A percentile compares a stretch with the other conserved stretches of the same genome.
These are phyloP conservation scores for Candidula unifasciata DNA, from an alignment of 2,888 invertebrate species.

Conservation along the genomic window DNA sequence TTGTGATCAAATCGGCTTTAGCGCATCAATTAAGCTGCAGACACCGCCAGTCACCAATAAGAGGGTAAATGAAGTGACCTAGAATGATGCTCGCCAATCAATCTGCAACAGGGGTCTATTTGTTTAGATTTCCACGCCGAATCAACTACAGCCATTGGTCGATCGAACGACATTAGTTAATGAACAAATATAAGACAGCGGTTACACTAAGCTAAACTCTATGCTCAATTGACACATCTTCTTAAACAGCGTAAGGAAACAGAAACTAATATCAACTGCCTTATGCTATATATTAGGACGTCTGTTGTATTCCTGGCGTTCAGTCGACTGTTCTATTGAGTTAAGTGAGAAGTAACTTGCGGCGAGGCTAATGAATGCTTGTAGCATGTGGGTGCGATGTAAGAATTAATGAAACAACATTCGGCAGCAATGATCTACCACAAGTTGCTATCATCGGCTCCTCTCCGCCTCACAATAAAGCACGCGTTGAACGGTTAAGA, in stretches of 20 bases:
- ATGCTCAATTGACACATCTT: neutral
- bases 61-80: conserved; percentile 33
- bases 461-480: neutral
- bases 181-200: conserved; percentile 10
- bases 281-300: neutral
- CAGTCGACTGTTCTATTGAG: neutral
- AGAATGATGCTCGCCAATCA: conserved; percentile 10
- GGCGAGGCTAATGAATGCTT: neutral
- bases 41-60: neutral
- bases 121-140: conserved; percentile 19
- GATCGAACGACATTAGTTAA: conserved; percentile 20
- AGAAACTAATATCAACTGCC: neutral
- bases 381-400: neutral
- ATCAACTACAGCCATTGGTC: neutral
- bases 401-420: neutral
- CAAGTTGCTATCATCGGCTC: neutral
- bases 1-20: conserved; percentile 1
- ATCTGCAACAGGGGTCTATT: neutral
- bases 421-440: neutral
- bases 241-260: neutral
- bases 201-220: neutral
- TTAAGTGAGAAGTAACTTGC: neutral
- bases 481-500: neutral
- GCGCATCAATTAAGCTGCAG: conserved; percentile 15
- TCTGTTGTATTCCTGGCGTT: neutral